Evolutionary conservation across 2,113 vertebrate genomes (phyloP).

Genomic region (Ramphastos sulfuratus): DNA sequence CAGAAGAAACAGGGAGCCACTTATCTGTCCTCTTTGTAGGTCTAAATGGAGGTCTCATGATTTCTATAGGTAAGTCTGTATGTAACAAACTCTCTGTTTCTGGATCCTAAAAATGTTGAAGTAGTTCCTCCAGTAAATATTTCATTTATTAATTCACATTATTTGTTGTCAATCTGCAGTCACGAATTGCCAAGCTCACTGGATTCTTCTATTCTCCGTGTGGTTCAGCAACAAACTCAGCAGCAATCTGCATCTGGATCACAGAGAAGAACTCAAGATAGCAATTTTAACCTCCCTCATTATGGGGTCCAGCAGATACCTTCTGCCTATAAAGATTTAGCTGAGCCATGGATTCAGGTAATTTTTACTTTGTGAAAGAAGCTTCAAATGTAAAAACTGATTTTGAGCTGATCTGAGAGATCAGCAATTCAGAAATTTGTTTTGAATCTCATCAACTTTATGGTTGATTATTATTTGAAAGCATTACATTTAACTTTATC

Average conservation of each 20-base stretch:
- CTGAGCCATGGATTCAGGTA: conserved; percentile 92
- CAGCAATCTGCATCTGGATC: conserved; percentile 67
- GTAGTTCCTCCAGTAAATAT: neutral
- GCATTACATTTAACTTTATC: neutral
- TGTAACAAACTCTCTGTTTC: neutral
- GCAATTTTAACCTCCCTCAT: conserved; percentile 82
- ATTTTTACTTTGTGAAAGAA: neutral
- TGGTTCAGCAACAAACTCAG: conserved; percentile 73
- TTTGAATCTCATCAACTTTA: neutral
- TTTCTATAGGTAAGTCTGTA: conserved; percentile 82
- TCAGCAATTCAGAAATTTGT: neutral
- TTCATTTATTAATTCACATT: neutral
- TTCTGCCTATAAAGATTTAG: conserved; percentile 81
- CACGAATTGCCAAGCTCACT: conserved; percentile 81
- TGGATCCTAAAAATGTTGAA: neutral
- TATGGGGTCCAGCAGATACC: conserved; percentile 88
- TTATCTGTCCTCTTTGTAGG: conserved; percentile 90
- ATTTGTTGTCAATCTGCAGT: conserved; percentile 61
- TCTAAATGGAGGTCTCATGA: conserved; percentile 91
- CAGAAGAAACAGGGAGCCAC: conserved; percentile 86
- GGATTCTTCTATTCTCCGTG: conserved; percentile 75
- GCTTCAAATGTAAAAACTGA: neutral
- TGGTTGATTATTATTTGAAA: neutral
- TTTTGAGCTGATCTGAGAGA: neutral
- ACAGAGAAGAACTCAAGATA: conserved; percentile 76